These are phyloP conservation scores for Eremobia ochroleuca DNA, from an alignment of 2,888 invertebrate species.

Conservation along the genomic window DNA sequence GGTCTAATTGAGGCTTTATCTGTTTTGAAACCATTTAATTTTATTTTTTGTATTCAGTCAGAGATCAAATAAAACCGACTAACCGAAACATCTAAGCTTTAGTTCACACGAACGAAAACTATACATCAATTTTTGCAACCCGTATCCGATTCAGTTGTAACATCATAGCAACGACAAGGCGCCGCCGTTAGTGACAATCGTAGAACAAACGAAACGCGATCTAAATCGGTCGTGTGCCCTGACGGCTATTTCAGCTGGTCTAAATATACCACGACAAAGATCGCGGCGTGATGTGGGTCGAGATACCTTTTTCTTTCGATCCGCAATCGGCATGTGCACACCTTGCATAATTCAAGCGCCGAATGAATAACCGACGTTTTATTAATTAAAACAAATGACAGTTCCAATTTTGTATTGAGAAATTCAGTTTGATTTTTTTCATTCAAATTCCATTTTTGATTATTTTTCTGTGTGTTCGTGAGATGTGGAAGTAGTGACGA, in stretches of 20 bases:
- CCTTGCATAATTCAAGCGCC: constrained; percentile 71
- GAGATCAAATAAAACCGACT: background rate
- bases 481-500: constrained; percentile 27
- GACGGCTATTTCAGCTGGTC: constrained; percentile 86
- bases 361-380: constrained; percentile 10
- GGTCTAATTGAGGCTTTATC: no score
- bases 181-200: constrained; percentile 75
- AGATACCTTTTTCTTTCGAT: constrained; percentile 77
- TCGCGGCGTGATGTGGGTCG: constrained; percentile 84
- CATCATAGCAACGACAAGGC: constrained; percentile 66
- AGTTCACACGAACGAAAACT: constrained; percentile 19
- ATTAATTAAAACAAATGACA: constrained; percentile 30
- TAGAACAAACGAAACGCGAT: constrained; percentile 73
- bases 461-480: constrained; percentile 14
- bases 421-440: constrained; percentile 12
- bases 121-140: constrained; percentile 33
- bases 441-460: constrained; percentile 36
- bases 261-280: constrained; percentile 81
- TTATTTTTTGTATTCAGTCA: background rate
- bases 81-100: constrained; percentile 2
- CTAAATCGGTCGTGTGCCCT: constrained; percentile 84
- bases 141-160: constrained; percentile 58
- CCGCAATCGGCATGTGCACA: constrained; percentile 67
- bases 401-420: constrained; percentile 19
- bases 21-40: no score